These are phyloP conservation scores for Pseudochirops cupreus DNA, from an alignment of 2,797 vertebrate species.

Conservation along the genomic window DNA sequence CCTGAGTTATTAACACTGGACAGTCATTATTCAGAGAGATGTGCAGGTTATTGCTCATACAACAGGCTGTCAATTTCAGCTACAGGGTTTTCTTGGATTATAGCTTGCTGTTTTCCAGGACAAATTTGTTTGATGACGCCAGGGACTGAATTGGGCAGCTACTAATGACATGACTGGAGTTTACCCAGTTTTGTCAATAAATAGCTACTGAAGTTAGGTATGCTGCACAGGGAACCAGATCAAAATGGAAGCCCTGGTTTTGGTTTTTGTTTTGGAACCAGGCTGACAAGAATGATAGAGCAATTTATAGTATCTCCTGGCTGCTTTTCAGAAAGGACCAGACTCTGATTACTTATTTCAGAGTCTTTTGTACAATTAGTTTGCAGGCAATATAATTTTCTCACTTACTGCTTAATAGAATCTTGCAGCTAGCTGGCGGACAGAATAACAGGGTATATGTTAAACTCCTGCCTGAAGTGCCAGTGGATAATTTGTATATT, in stretches of 20 bases:
- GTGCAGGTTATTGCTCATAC: neutral
- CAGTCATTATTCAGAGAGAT: neutral
- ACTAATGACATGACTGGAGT: conserved; percentile 52
- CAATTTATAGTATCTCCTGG: conserved; percentile 81
- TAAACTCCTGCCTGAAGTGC: conserved; percentile 79
- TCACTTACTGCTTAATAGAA: conserved; percentile 85
- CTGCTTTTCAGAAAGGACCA: conserved; percentile 76
- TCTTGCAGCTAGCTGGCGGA: conserved; percentile 80
- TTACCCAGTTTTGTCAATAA: conserved; percentile 71
- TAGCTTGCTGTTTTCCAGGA: conserved; percentile 41
- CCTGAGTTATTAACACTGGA: neutral
- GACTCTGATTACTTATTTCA: conserved; percentile 81
- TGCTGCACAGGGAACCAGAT: conserved; percentile 62
- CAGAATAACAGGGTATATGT: conserved; percentile 78
- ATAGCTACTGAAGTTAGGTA: conserved; percentile 48
- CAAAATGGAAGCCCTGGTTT: conserved; percentile 74
- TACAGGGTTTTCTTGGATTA: conserved; percentile 39
- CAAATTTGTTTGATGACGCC: conserved; percentile 55
- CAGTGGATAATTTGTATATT: conserved; percentile 83
- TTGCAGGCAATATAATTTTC: conserved; percentile 85
- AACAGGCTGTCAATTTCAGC: conserved; percentile 48
- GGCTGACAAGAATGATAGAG: conserved; percentile 75
- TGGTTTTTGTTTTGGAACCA: conserved; percentile 61
- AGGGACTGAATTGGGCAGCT: conserved; percentile 67
- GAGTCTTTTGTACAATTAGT: conserved; percentile 85